Evolutionary conservation across 2,113 vertebrate species (phyloP), one percentile per base, ranked within the genome.

Genomic region (Cyphomyrus discorhynchus): DNA sequence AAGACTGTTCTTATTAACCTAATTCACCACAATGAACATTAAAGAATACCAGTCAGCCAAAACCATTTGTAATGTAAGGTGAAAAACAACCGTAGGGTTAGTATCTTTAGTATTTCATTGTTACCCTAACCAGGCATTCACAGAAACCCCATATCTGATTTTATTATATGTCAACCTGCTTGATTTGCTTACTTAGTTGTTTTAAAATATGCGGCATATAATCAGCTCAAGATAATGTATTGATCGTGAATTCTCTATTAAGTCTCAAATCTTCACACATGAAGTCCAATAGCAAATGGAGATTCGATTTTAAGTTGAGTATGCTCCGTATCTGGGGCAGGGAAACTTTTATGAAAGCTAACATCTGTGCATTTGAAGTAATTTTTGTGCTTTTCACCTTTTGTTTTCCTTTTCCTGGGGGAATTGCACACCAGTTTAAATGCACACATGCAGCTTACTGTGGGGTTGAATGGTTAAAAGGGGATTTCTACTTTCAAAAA

Each of bases 301-400:
- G n/a, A 91, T 92, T 92, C 93, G 94, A 94, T 93, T 70, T 70
- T 31, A 70, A 31, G 62, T 11, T 31, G 27, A 70, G n/a, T 70
- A 31, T 11, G 10, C 9, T 70, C 27, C 5, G 62, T 70, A 70
- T 70, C 62, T 70, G 62, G 62, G 62, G 62, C 86, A 56, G 45
- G 50, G 27, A 24, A 52, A 39, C 27, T 87, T 53, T 53, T 31
- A 27, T 70, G 27, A 70, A 56, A 31, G 53, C 49, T 87, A 50
- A 39, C 49, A 52, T 87, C 50, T 35, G 27, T 87, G 50, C 52
- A 35, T 87, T 39, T 87, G 52, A 87, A 58, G 31, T 42, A 19
- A 13, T 70, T 70, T 70, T 70, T 70, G 9, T 50, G 86, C 31
- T 87, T 58, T 42, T 17, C 58, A 24, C n/a, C 62, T 15, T 58